Percentiles rank a stretch among this genome's conserved stretches.
Evolutionary conservation across 2,113 vertebrate species (phyloP).

Genomic region (Vireo altiloquus): DNA sequence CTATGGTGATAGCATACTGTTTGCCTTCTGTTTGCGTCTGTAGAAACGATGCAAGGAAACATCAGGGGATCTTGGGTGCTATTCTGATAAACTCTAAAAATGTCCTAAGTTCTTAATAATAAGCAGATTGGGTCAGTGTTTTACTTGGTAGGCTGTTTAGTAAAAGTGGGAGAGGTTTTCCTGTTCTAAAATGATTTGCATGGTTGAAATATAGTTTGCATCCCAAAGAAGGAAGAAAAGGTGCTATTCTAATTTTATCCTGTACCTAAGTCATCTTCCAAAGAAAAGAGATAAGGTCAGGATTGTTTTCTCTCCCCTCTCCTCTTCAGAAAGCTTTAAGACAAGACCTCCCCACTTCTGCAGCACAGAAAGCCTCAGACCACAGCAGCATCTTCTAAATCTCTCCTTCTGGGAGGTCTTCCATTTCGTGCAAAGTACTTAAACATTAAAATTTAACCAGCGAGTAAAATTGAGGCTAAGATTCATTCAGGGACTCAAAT

Average conservation of each 20-base stretch:
- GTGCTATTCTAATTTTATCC: neutral
- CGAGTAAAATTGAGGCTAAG: neutral
- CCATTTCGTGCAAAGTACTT: slow-evolving; percentile 1
- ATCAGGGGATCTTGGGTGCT: neutral
- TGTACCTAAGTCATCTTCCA: neutral
- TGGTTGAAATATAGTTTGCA: neutral
- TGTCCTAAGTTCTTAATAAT: neutral
- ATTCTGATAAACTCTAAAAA: neutral
- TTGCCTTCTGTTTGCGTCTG: neutral
- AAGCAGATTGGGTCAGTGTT: neutral
- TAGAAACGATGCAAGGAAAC: neutral
- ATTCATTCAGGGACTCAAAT: neutral
- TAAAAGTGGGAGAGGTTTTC: neutral
- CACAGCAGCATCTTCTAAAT: neutral
- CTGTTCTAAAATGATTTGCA: neutral
- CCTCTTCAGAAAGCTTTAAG: neutral
- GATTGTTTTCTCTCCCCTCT: neutral
- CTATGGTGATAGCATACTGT: neutral
- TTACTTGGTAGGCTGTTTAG: neutral
- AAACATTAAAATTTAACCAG: slow-evolving; percentile 10
- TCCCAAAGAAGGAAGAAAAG: neutral
- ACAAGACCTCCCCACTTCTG: neutral
- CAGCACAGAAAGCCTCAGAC: neutral
- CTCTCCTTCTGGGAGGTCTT: neutral
- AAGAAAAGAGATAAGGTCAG: neutral